Percentiles rank a stretch among this genome's conserved stretches.
Evolutionary conservation across 2,797 vertebrate genomes (phyloP).

Genomic region (Notamacropus eugenii): DNA sequence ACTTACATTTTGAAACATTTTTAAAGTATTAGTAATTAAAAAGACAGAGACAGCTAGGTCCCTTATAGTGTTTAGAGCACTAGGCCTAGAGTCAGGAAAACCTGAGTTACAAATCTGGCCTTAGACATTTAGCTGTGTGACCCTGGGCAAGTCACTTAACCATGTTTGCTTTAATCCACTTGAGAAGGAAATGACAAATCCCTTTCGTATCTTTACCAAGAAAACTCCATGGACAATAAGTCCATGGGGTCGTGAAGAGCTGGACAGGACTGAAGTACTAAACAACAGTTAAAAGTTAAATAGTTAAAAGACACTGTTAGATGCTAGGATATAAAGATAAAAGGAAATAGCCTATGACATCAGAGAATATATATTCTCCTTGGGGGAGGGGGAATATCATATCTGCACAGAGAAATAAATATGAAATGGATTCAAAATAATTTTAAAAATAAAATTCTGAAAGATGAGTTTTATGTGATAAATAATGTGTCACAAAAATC

Average conservation of each 20-base stretch:
- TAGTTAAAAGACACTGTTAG: not conserved
- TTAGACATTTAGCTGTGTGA: not conserved
- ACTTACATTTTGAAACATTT: not conserved
- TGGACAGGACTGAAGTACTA: not conserved
- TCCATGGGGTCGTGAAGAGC: not conserved
- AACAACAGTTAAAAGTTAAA: not conserved
- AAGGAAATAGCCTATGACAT: not conserved
- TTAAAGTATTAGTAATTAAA: not conserved
- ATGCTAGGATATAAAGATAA: not conserved
- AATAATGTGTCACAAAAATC: not conserved
- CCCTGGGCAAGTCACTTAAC: not conserved
- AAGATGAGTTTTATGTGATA: not conserved
- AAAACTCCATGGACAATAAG: not conserved
- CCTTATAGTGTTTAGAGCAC: not conserved
- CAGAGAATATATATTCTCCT: not conserved
- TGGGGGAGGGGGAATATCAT: not conserved
- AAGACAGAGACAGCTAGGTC: not conserved
- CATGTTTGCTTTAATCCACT: not conserved
- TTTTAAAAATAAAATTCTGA: not conserved
- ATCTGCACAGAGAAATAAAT: not conserved
- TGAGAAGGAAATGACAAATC: not conserved
- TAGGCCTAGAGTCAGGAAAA: not conserved
- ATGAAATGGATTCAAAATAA: not conserved
- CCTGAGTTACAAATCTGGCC: not conserved
- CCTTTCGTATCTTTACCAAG: not conserved